A percentile compares a stretch with the other conserved stretches of the same genome.
Conservation (phyloP, 2,888 invertebrate species). For the Periphyllus acericola region DNA sequence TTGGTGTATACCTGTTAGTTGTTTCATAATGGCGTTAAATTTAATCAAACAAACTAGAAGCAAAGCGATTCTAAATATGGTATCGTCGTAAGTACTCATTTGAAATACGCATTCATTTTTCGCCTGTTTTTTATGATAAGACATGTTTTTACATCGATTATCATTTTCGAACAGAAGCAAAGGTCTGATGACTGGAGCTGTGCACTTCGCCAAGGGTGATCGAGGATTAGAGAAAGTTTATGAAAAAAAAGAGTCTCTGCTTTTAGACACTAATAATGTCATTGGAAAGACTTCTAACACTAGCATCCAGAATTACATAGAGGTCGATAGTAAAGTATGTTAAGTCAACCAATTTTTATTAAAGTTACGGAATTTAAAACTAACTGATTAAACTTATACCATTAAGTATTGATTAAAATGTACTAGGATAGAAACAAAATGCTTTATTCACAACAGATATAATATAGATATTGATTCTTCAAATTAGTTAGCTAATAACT, state of each 20-base stretch:
- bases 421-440: too few species aligned
- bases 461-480: too few species aligned
- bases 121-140: not conserved
- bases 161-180: not conserved
- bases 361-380: not conserved
- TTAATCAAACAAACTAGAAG: not conserved
- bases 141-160: not conserved
- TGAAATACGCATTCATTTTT: not conserved
- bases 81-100: conserved; percentile 31
- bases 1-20: not conserved
- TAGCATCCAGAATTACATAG: conserved; percentile 40
- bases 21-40: not conserved
- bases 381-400: too few species aligned
- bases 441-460: too few species aligned
- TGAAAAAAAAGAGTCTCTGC: conserved; percentile 2
- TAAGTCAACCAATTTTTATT: not conserved
- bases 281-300: conserved; percentile 14
- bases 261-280: conserved; percentile 16
- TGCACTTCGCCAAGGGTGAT: not conserved
- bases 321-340: conserved; percentile 42
- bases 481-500: too few species aligned
- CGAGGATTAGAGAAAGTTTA: conserved; percentile 22
- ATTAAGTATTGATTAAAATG: too few species aligned
- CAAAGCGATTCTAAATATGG: not conserved
- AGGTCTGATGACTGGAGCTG: conserved; percentile 27